Base-by-base conservation (phyloP, 2,888 invertebrate genomes). In the Oscheius sp. region DNA sequence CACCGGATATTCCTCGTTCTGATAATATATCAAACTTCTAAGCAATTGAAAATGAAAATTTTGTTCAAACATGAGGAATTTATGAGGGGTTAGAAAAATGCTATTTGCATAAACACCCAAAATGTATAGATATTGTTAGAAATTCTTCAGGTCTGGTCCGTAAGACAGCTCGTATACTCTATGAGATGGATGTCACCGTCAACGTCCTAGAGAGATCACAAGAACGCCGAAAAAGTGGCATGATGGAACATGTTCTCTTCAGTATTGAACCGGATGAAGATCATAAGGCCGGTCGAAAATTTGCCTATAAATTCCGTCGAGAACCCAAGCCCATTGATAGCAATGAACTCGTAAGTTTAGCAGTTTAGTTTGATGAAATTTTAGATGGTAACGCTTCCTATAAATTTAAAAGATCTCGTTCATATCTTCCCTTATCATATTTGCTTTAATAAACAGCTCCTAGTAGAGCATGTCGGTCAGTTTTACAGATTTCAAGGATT, bases 341-440 rank as follows among this genome's bases (percentile, higher is more conserved):
- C 8, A 33, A 32, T 24, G 62, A 62, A 22, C 47, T 36, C 22
- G 45, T 45, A 6, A 17, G 49, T 44, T 14, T 28, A 22, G 1
- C 12, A 22, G 14, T 54, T 24, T 28, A 32, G n/a, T 45, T 14
- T 8, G 8, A n/a, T 33, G 2, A 6, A n/a, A 30, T 12, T 70
- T 9, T 49, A 73, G 73, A 33, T 51, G 0, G 12, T 57, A 3
- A 30, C 65, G 30, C 68, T 72, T 61, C 69, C 72, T 0, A 61
- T 74, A 22, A 54, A 68, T 1, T 64, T 76, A n/a, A 67, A 72
- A 9, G 79, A 80, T 45, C 71, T 80, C 57, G 73, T 74, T 28
- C 62, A 72, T 33, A 81, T 83, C 49, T 82, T 83, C 65, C 83
- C 83, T 2, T 83, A 80, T 47, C 82, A 83, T 65, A 75, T 83